Percentiles rank a stretch among this genome's conserved stretches.
Conservation (phyloP, 1,140 invertebrate genomes). For the Zaprionus lachaisei region DNA sequence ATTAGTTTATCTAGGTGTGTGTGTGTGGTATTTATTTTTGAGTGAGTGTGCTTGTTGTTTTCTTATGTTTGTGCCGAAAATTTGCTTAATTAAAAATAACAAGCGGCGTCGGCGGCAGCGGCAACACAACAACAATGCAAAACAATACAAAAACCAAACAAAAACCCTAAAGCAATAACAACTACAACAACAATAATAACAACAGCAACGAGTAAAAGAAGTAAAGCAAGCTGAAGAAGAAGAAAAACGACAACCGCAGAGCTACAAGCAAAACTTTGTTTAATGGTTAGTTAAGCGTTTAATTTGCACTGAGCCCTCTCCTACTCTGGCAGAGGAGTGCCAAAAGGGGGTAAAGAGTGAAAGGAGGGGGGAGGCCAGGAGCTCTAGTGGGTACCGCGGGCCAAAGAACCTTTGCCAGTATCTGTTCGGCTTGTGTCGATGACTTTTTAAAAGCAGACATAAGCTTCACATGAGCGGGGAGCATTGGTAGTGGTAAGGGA, state of each 20-base stretch:
- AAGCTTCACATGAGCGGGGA: conserved; percentile 22
- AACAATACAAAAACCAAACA: conserved; percentile 45
- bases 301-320: conserved; percentile 58
- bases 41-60: conserved; percentile 56
- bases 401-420: conserved; percentile 19
- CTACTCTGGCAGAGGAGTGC: conserved; percentile 2
- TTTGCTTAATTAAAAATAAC: conserved; percentile 82
- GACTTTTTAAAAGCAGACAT: conserved; percentile 48
- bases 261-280: conserved; percentile 79
- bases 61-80: conserved; percentile 73
- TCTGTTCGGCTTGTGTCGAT: conserved; percentile 27
- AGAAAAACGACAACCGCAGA: conserved; percentile 65
- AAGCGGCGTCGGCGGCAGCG: conserved; percentile 41
- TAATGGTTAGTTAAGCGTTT: conserved; percentile 82
- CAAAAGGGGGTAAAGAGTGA: no score
- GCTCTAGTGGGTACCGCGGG: background rate
- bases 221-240: conserved; percentile 9
- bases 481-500: no score
- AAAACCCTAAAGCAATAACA: conserved; percentile 50
- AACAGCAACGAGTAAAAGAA: conserved; percentile 38
- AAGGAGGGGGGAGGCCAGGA: background rate
- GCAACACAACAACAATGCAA: conserved; percentile 23
- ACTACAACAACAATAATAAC: conserved; percentile 40
- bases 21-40: conserved; percentile 45
- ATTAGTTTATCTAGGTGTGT: conserved; percentile 7